A percentile compares a stretch with the other conserved stretches of the same genome.
Evolutionary conservation across 2,888 invertebrate species (phyloP).

Genomic region (Bombyx huttoni): DNA sequence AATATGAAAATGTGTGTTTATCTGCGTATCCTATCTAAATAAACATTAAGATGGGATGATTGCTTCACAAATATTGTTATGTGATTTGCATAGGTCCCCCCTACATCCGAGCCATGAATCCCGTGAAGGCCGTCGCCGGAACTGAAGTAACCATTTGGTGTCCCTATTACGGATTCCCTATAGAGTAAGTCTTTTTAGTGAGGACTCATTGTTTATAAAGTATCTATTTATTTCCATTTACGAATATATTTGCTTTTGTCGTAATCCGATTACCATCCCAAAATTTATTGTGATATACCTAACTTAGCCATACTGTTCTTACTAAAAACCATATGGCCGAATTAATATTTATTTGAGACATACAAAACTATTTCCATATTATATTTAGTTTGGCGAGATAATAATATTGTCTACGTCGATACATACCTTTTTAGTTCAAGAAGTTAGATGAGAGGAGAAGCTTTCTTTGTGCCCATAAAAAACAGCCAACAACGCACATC

Average conservation of each 20-base stretch:
- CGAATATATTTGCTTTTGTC: not conserved
- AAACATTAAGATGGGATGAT: constrained; percentile 10
- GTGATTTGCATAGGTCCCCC: constrained; percentile 74
- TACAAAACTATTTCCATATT: no score
- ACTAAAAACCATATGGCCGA: no score
- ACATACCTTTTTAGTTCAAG: not conserved
- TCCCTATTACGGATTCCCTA: constrained; percentile 90
- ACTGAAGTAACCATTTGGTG: constrained; percentile 83
- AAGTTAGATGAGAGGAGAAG: not conserved
- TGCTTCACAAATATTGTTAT: constrained; percentile 14
- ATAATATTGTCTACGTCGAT: no score
- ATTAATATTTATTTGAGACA: no score
- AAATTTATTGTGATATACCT: no score
- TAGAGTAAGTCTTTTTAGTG: constrained; percentile 46
- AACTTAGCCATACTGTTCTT: no score
- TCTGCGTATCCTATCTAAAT: constrained; percentile 19
- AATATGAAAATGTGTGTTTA: constrained; percentile 6
- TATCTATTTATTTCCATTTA: not conserved
- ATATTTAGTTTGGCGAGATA: no score
- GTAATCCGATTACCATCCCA: not conserved
- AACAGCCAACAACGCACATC: constrained; percentile 17
- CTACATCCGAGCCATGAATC: constrained; percentile 80
- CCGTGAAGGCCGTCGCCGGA: constrained; percentile 85
- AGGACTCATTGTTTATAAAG: not conserved
- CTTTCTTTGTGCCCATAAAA: constrained; percentile 7